A percentile compares a stretch with the other conserved stretches of the same genome.
Evolutionary conservation across 2,888 invertebrate species (phyloP).

Genomic region (Oligia strigilis): DNA sequence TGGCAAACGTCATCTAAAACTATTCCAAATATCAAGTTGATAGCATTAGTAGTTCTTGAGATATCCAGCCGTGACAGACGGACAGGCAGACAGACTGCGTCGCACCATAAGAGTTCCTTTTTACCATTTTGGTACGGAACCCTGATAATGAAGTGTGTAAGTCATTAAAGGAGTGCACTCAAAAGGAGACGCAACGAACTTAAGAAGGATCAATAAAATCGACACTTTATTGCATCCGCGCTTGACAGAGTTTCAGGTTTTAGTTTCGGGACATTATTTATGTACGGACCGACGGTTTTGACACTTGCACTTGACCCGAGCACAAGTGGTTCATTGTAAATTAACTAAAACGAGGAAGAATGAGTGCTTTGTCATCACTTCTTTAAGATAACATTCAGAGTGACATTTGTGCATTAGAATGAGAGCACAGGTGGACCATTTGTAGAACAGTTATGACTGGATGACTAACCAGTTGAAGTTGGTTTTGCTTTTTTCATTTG

Average conservation of each 20-base stretch:
- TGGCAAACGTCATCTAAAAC: no score
- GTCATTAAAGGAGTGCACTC: constrained; percentile 70
- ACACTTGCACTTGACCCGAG: constrained; percentile 79
- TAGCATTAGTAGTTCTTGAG: no score
- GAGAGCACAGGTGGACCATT: constrained; percentile 47
- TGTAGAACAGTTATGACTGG: constrained; percentile 31
- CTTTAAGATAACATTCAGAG: constrained; percentile 49
- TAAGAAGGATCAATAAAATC: constrained; percentile 85
- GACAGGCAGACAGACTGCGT: no score
- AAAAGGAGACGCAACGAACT: constrained; percentile 76
- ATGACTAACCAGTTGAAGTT: constrained; percentile 23
- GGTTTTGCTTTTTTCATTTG: constrained; percentile 10
- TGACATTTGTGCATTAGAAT: constrained; percentile 51
- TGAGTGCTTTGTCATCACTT: constrained; percentile 75
- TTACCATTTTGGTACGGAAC: no score
- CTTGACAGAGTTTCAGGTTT: constrained; percentile 80
- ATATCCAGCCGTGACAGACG: no score
- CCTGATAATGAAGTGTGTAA: constrained; percentile 67
- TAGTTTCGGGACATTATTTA: constrained; percentile 83
- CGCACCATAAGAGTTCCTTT: no score
- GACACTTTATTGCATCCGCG: constrained; percentile 84
- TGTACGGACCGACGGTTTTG: constrained; percentile 70
- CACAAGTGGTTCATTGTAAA: constrained; percentile 82
- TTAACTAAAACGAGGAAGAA: constrained; percentile 72
- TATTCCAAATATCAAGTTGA: no score